Evolutionary conservation across 2,888 invertebrate species (phyloP).

Genomic region (Cephus pulcher): DNA sequence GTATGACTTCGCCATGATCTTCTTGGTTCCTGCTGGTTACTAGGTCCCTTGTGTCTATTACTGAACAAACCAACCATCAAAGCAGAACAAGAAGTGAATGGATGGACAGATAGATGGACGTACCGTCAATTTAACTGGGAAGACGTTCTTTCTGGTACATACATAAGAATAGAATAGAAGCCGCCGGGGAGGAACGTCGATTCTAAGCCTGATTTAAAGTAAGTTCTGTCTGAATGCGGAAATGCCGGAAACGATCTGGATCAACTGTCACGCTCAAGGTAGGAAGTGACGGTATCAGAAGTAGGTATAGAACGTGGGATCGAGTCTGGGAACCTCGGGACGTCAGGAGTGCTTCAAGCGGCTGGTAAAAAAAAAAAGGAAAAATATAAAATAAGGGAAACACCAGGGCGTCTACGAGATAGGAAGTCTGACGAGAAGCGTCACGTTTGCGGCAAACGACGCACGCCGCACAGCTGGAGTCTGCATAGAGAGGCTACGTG

Average conservation of each 20-base stretch:
- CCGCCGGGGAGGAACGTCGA: background rate
- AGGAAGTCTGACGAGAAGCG: conserved; percentile 51
- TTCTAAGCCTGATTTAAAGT: background rate
- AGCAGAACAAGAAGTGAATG: conserved; percentile 47
- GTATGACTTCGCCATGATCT: background rate
- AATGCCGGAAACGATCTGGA: background rate
- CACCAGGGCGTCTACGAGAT: conserved; percentile 6
- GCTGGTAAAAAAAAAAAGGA: background rate
- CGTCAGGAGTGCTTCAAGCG: background rate
- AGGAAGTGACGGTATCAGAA: background rate
- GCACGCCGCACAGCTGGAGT: conserved; percentile 64
- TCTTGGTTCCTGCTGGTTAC: background rate
- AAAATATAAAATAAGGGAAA: background rate
- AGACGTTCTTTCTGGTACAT: background rate
- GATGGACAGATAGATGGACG: background rate
- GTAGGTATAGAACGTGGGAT: background rate
- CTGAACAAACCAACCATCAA: conserved; percentile 62
- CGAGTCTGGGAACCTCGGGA: background rate
- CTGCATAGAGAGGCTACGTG: conserved; percentile 59
- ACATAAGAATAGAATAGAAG: background rate
- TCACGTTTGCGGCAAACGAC: conserved; percentile 65
- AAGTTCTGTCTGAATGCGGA: background rate
- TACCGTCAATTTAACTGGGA: background rate
- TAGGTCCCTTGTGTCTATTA: conserved; percentile 60
- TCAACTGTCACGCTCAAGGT: background rate